Evolutionary conservation across 1,140 invertebrate species (phyloP).

Genomic region (Trachelipus rathkii): DNA sequence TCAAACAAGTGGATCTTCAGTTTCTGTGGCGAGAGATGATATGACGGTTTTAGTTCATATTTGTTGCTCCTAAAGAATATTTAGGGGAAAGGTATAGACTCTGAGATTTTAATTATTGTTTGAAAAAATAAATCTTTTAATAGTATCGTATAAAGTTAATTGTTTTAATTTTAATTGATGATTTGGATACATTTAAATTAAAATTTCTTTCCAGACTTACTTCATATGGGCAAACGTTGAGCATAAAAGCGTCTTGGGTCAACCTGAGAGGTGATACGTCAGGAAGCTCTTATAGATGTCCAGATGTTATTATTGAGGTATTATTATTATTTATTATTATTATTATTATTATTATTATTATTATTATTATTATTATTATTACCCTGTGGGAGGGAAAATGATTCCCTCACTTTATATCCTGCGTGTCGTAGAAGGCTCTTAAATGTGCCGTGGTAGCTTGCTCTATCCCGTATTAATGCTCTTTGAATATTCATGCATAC

Average conservation of each 20-base stretch:
- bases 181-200: conserved; percentile 59
- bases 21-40: conserved; percentile 57
- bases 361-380: too few species aligned
- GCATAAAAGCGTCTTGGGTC: conserved; percentile 74
- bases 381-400: too few species aligned
- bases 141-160: too few species aligned
- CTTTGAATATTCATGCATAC: too few species aligned
- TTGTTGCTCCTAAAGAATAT: conserved; percentile 56
- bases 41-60: conserved; percentile 67
- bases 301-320: conserved; percentile 80
- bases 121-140: too few species aligned
- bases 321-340: conserved; percentile 47
- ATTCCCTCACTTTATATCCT: too few species aligned
- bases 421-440: too few species aligned
- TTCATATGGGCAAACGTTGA: conserved; percentile 77
- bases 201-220: conserved; percentile 54
- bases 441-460: too few species aligned
- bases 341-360: too few species aligned
- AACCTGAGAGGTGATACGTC: conserved; percentile 82
- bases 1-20: conserved; percentile 46
- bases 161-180: too few species aligned
- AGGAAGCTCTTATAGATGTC: conserved; percentile 72
- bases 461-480: too few species aligned
- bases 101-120: too few species aligned
- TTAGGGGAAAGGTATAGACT: conserved; percentile 51